Evolutionary conservation across 2,888 invertebrate genomes (phyloP), one percentile per base, ranked within the genome.

Genomic region (Anorthoa munda): DNA sequence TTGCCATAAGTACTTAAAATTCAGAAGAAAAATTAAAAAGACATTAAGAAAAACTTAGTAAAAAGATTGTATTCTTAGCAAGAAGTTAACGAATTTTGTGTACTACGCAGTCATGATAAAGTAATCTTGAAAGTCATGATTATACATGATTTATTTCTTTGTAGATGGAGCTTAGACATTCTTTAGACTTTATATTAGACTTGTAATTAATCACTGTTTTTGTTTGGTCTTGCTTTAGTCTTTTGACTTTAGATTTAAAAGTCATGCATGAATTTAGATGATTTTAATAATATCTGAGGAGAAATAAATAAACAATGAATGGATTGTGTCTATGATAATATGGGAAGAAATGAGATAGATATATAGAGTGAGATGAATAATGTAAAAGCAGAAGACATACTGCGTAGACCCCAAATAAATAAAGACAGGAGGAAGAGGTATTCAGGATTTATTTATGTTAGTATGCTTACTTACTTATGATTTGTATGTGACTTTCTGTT

Each of bases 111-210:
- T 56, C 65, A 66, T 82, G 60, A 78, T 82, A 78, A 78, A 71
- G 78, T 77, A 71, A 78, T 82, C 66, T 74, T 61, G 78, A 74
- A 66, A 74, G 61, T 82, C 78, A 78, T 71, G 71, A 71, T 74
- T 73, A 67, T 61, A 65, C 80, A 73, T 77, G 68, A 69, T 63
- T 72, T 45, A 74, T 74, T 68, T 65, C 21, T 58, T 65, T 61
- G 15, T 26, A 66, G 58, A 56, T 39, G 4, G n/a, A 58, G 21
- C 12, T 65, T 39, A 59, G 50, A 18, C 59, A 21, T 61, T 64
- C 1, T 48, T 46, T 5, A 51, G 26, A 63, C 45, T 59, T 66
- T 45, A 51, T 53, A 63, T 66, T 45, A 59, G 23, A n/a, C 46
- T 45, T 9, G 7, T 31, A 70, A 26, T 56, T 64, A 21, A 59